Base-by-base conservation (phyloP, 2,113 vertebrate genomes). In the Lycaon pictus region DNA sequence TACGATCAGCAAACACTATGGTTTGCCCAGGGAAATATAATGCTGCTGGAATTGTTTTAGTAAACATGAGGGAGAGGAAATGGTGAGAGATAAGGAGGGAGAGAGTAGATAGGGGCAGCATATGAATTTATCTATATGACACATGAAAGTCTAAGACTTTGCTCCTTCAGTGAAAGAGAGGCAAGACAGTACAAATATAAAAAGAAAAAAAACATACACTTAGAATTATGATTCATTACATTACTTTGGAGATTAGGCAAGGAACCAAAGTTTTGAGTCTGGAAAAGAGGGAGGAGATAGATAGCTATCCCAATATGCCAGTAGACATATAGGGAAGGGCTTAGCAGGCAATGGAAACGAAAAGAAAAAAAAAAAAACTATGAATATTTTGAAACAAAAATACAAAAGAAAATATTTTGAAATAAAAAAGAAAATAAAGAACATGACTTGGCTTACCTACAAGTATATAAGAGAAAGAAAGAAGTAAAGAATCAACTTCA, bases 281-380 rank as follows among this genome's bases (percentile, higher is more conserved):
- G 60, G 22, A 56, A 2, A 7, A 63, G 15, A 5, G 35, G 35
- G 22, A 71, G 19, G 23, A 93, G 58, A 35, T 27, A 35, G 32
- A 43, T 20, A 10, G 16, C 9, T 51, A 58, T 3, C 51, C 10
- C 3, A n/a, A 8, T 19, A 15, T 25, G 55, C 3, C 0, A 20
- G 3, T 43, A 74, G 58, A 55, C 37, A 62, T 11, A 27, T 2
- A 11, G 51, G n/a, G 25, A 77, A 85, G n/a, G 6, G 0, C 7
- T 88, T 67, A 27, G 6, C 82, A 76, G 51, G 29, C 32, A 55
- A 20, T 77, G 55, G 0, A 29, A 37, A n/a, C 25, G 22, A 65
- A 51, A 22, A n/a, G 10, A 83, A 2, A n/a, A 51, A n/a, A 82
- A 37, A 37, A n/a, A 69, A 69, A 16, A n/a, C 67, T 69, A 65